These are phyloP conservation scores for Pyrocoelia pectoralis DNA, from an alignment of 2,888 invertebrate genomes.

Conservation along the genomic window DNA sequence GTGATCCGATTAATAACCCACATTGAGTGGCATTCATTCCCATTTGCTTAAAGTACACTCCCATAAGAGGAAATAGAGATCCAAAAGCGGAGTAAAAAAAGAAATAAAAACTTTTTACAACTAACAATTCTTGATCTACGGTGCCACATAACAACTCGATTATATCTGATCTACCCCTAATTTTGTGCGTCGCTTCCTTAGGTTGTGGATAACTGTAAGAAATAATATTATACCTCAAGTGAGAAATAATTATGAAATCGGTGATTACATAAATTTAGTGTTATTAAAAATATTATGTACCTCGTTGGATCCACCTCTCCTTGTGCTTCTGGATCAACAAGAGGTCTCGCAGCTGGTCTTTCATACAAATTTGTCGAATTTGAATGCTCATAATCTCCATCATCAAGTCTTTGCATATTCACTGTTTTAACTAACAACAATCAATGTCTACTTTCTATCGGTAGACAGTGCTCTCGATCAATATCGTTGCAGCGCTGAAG, in stretches of 20 bases:
- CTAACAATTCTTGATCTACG: constrained; percentile 89
- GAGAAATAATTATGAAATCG: background rate
- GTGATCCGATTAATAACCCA: constrained; percentile 91
- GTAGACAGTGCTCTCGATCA: constrained; percentile 35
- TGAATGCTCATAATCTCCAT: constrained; percentile 48
- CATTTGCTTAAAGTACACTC: constrained; percentile 99
- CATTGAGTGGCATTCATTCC: constrained; percentile 97
- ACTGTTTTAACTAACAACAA: constrained; percentile 36
- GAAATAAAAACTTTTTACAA: constrained; percentile 98
- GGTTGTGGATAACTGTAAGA: constrained; percentile 78
- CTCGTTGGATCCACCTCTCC: constrained; percentile 86
- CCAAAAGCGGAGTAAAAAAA: constrained; percentile 99
- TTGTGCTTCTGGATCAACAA: constrained; percentile 82
- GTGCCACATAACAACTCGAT: constrained; percentile 83
- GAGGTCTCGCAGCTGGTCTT: constrained; percentile 66
- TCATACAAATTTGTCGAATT: constrained; percentile 38
- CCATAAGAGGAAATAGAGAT: constrained; percentile 96
- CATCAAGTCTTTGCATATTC: constrained; percentile 47
- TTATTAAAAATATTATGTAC: too few species aligned
- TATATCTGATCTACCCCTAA: constrained; percentile 85
- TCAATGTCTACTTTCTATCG: constrained; percentile 39
- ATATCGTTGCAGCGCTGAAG: constrained; percentile 39
- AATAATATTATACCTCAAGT: background rate
- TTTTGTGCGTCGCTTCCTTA: constrained; percentile 89
- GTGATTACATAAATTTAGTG: too few species aligned